phyloP scores from a whole-genome alignment of 1,140 invertebrate species.

The Mizuhopecten yessoensis region DNA sequence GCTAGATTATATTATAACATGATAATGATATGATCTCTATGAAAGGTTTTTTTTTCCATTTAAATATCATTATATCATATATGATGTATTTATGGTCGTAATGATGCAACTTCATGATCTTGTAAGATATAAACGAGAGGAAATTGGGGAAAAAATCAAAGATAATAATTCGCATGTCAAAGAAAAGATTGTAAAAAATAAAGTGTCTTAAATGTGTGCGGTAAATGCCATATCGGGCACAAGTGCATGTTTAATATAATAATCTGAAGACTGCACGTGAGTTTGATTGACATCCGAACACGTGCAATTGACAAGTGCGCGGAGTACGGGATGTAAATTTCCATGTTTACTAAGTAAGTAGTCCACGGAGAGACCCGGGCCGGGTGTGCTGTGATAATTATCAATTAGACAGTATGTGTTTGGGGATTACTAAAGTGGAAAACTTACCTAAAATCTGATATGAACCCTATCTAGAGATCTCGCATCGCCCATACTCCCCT shows the following conservation, averaged over 20 bases:
- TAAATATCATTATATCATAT: too few species aligned
- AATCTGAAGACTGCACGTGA: not conserved
- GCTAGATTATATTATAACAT: too few species aligned
- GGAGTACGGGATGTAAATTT: conserved; percentile 13
- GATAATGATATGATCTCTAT: too few species aligned
- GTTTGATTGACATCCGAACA: conserved; percentile 24
- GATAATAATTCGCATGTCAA: too few species aligned
- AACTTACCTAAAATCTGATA: conserved; percentile 39
- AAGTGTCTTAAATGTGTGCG: not conserved
- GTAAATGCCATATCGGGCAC: not conserved
- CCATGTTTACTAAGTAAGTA: not conserved
- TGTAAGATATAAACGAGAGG: too few species aligned
- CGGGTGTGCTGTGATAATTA: conserved; percentile 32
- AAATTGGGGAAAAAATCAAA: too few species aligned
- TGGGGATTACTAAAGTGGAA: conserved; percentile 38
- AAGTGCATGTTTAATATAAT: not conserved
- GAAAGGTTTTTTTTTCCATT: too few species aligned
- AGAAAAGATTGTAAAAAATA: too few species aligned
- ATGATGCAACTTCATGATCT: too few species aligned
- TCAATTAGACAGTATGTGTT: conserved; percentile 39
- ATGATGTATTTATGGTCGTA: too few species aligned
- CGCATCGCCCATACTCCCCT: not conserved
- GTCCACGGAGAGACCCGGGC: not conserved
- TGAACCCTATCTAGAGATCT: not conserved
- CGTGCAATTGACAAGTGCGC: conserved; percentile 25